Percentiles rank a stretch among this genome's conserved stretches.
Evolutionary conservation across 1,140 invertebrate genomes (phyloP).

Genomic region (Aphaenogaster rudis): DNA sequence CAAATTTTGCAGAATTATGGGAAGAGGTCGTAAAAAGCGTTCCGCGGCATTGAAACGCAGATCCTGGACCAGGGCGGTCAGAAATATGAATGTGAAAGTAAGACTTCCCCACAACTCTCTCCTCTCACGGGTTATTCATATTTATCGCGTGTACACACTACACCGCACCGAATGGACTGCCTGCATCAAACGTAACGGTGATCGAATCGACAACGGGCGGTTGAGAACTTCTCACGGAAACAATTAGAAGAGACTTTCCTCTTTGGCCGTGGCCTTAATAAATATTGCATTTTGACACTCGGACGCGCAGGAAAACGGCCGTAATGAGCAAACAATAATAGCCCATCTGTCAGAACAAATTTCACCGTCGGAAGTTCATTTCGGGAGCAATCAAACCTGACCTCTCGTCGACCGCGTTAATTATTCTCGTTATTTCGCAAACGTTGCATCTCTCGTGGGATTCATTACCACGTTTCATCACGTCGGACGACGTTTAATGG

Average conservation of each 20-base stretch:
- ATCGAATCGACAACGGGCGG: conserved; percentile 2
- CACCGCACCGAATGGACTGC: not conserved
- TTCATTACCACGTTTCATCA: not conserved
- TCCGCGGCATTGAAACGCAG: not conserved
- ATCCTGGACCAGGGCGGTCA: conserved; percentile 21
- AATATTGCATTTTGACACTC: conserved; percentile 10
- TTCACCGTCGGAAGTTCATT: not conserved
- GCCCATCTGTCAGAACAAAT: not conserved
- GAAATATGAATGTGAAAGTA: conserved; percentile 68
- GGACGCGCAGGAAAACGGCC: not conserved
- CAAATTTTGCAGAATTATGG: not conserved
- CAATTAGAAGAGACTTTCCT: conserved; percentile 61
- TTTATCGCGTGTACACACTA: conserved; percentile 18
- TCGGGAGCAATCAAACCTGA: not conserved
- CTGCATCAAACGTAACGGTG: conserved; percentile 12
- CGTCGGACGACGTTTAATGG: not conserved
- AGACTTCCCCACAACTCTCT: conserved; percentile 34
- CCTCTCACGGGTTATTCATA: conserved; percentile 21
- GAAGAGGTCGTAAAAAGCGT: conserved; percentile 16
- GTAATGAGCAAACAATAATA: conserved; percentile 17
- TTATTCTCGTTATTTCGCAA: conserved; percentile 19
- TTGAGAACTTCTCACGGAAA: conserved; percentile 18
- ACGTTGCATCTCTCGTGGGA: not conserved
- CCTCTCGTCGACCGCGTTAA: conserved; percentile 5
- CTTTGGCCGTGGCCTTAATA: conserved; percentile 59